Base-by-base conservation (phyloP, 2,888 invertebrate genomes). In the Agrotis segetum region DNA sequence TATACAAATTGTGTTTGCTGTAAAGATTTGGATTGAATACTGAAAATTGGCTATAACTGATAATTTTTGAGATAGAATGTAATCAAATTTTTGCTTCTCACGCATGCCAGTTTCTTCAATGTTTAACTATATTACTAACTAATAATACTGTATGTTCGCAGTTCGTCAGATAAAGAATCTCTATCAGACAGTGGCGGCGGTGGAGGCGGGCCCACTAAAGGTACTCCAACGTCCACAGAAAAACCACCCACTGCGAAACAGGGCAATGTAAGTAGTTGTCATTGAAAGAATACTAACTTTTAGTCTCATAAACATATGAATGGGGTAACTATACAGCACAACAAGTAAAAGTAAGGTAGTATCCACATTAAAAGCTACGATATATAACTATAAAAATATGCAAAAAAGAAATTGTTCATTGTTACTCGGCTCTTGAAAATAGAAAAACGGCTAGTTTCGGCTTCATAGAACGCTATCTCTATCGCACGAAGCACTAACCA, bases 121-220 rank as follows among this genome's bases (percentile, higher is more conserved):
- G 13, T 14, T 3, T 49, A 9, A n/a, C n/a, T n/a, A 52, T 21
- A 52, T 14, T 52, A 52, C 11, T 11, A 14, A 21, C 13, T n/a
- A 63, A 16, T 14, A 66, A 21, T 1, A 21, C 47, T 55, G 3
- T 9, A 47, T 77, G 34, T 60, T 71, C 76, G 3, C 87, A 96
- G 96, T 74, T 98, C 98, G 7, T 97, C 98, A 13, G 98, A 98
- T 86, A 98, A 98, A 87, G 98, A 98, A 84, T 98, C 98, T n/a
- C 90, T 97, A 29, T 89, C 95, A 5, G 98, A 98, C 62, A 97
- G 97, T 83, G 96, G 92, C 3, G 92, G 92, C 5, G 92, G 92
- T 9, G 92, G 89, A 6, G 92, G 89, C 0, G 90, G 87, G 0
- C 91, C 89, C 2, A 95, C 89, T 2, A 96, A 95, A 81, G 89